phyloP scores from a whole-genome alignment of 2,888 invertebrate genomes.

The Acronicta aceris region DNA sequence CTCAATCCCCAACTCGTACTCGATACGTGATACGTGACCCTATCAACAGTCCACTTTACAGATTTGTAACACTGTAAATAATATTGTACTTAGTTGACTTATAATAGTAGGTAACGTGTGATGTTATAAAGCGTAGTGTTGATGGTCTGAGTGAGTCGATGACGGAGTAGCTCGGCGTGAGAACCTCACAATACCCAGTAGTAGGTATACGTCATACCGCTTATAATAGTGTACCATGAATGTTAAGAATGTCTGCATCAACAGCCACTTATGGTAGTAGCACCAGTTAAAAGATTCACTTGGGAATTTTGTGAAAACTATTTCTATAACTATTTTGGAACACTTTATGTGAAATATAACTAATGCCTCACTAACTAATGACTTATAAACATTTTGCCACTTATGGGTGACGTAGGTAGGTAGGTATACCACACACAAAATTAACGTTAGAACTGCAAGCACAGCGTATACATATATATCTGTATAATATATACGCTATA shows the following conservation, averaged over 20 bases:
- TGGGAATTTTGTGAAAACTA: constrained; percentile 11
- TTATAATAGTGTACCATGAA: constrained; percentile 18
- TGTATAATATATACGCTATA: neutral
- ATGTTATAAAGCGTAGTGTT: constrained; percentile 57
- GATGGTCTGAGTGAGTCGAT: constrained; percentile 69
- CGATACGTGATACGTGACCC: neutral
- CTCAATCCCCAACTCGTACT: neutral
- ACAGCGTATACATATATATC: too few species aligned
- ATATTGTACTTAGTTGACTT: constrained; percentile 16
- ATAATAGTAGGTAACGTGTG: constrained; percentile 16
- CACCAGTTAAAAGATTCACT: constrained; percentile 13
- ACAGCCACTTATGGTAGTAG: constrained; percentile 36
- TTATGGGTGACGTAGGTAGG: neutral
- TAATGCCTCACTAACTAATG: neutral
- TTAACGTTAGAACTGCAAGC: too few species aligned
- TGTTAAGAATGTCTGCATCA: constrained; percentile 13
- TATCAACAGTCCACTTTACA: constrained; percentile 1
- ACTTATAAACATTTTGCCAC: neutral
- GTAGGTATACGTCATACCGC: constrained; percentile 29
- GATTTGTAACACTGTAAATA: constrained; percentile 10
- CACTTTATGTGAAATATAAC: neutral
- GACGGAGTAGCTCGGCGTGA: constrained; percentile 71
- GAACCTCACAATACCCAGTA: constrained; percentile 55
- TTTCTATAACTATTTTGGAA: neutral
- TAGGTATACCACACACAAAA: neutral